phyloP scores from a whole-genome alignment of 2,113 vertebrate genomes.

The Cyanocitta stelleri region DNA sequence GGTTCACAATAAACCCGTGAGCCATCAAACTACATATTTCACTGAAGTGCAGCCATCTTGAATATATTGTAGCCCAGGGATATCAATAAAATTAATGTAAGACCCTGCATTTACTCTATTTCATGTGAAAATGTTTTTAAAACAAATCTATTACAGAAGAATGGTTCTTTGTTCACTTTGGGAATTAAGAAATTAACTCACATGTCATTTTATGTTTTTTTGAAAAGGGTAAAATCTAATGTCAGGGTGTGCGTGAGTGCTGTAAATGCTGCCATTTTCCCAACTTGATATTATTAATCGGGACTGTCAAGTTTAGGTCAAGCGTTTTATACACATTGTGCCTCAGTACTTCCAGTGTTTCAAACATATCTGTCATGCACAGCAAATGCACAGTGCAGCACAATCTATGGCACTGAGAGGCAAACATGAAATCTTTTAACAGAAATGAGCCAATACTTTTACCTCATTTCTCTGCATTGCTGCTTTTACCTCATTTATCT shows the following conservation, averaged over 20 bases:
- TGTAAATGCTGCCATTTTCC: neutral
- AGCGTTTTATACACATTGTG: constrained; percentile 38
- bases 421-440: neutral
- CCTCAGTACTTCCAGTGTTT: constrained; percentile 28
- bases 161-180: neutral
- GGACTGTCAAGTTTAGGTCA: constrained; percentile 51
- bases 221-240: neutral
- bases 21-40: neutral
- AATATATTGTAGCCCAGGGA: neutral
- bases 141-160: neutral
- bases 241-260: neutral
- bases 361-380: neutral
- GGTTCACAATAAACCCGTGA: neutral
- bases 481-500: neutral
- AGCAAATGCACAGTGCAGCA: neutral
- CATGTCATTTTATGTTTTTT: neutral
- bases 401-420: neutral
- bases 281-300: constrained; percentile 15
- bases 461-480: neutral
- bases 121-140: neutral
- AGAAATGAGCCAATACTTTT: neutral
- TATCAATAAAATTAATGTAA: neutral
- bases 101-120: neutral
- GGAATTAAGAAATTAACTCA: neutral
- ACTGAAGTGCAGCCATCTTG: neutral